Evolutionary conservation across 2,113 vertebrate species (phyloP).

Genomic region (Tonatia bakeri): DNA sequence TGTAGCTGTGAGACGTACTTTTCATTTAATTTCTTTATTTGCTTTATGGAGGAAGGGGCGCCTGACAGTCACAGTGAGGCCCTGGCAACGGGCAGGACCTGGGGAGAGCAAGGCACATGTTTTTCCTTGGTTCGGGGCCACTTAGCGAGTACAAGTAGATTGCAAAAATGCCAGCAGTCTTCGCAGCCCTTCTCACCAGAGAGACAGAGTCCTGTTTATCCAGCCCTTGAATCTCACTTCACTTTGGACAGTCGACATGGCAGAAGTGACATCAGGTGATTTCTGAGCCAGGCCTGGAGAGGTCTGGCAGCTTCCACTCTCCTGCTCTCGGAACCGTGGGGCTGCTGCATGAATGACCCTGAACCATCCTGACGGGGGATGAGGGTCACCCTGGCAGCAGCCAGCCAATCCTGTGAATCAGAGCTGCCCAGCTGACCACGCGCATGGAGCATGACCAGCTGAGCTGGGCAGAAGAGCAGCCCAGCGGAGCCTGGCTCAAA

Average conservation of each 20-base stretch:
- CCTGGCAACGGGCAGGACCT: background rate
- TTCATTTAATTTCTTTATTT: background rate
- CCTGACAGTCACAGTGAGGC: background rate
- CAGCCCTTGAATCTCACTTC: background rate
- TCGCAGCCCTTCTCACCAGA: background rate
- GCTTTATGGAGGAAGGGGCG: background rate
- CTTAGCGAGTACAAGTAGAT: background rate
- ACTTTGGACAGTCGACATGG: background rate
- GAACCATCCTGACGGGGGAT: background rate
- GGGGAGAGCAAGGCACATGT: fast-evolving
- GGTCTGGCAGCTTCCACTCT: background rate
- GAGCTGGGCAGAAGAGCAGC: background rate
- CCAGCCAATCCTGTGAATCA: background rate
- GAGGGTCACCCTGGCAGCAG: background rate
- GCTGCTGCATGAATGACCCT: background rate
- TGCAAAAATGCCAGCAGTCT: background rate
- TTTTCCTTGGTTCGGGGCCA: background rate
- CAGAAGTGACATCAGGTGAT: background rate
- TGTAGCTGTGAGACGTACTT: background rate
- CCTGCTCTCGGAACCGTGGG: background rate
- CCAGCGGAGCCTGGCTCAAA: background rate
- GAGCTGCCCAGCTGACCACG: background rate
- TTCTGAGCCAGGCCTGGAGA: background rate
- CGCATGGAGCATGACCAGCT: background rate
- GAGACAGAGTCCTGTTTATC: no score